Evolutionary conservation across 1,140 invertebrate genomes (phyloP), one percentile per base, ranked within the genome.

Genomic region (Tyrophagus putrescentiae): DNA sequence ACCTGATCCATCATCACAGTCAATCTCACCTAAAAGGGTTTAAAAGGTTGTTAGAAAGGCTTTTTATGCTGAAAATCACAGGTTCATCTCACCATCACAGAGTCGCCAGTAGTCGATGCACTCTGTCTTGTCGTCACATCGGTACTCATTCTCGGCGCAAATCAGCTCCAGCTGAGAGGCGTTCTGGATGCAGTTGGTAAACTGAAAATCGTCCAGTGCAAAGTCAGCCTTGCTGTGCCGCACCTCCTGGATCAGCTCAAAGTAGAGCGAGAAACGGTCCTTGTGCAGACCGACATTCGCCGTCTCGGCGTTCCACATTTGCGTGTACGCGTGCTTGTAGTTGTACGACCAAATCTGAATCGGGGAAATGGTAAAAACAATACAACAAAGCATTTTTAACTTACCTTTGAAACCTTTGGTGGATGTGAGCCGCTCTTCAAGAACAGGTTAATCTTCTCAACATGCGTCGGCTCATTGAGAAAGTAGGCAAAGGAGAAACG

Each of bases 71-170:
- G n/a, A n/a, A n/a, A n/a, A n/a, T n/a, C n/a, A n/a, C n/a, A n/a
- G n/a, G n/a, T n/a, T n/a, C 7, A 54, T 39, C 9, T 32, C 52
- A 7, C 52, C 52, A 54, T 54, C 52, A 21, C 52, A 54, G n/a
- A 54, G 28, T 6, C 28, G 6, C 52, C 52, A 54, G 7, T 32
- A 23, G 6, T 23, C 18, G 21, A 54, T 54, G 23, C 52, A 54
- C 23, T 54, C 11, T n/a, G 18, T 18, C 6, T 6, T 7, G 23
- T 54, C 52, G 25, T 32, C 52, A 23, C 52, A 54, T 9, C 18
- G 18, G 9, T 6, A 54, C 25, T 54, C 52, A 21, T 31, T 54
- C 6, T 54, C 52, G 28, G 52, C 7, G 36, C 52, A 54, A 32
- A 31, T 9, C 6, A 54, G 5, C 16, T 54, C 52, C 5, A 31